Evolutionary conservation across 2,888 invertebrate genomes (phyloP), one percentile per base, ranked within the genome.

Genomic region (Erebia aethiops): DNA sequence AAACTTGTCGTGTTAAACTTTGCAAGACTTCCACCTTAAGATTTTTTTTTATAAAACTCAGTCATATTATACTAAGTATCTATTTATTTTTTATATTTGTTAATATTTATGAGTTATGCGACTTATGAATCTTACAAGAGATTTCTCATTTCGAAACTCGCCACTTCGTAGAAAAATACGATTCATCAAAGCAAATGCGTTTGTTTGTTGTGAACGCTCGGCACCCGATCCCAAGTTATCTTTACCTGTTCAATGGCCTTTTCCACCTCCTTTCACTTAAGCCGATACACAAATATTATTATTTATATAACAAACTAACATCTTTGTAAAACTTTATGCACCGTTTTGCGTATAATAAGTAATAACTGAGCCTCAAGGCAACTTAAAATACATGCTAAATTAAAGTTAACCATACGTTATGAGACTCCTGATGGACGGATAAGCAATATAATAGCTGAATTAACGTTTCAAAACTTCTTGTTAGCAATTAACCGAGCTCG

Each of bases 201-300:
- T 43, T 41, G 66, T 72, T 72, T 66, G 51, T 54, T 58, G 58
- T 63, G 66, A n/a, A 71, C 46, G 5, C 41, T 9, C 51, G 66
- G 49, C 66, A 61, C 46, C 71, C 65, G 49, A 58, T 56, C 54
- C 62, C 66, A 49, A 62, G 51, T 65, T 63, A 61, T 68, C 51
- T 64, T 64, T 73, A 68, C 70, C 72, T 73, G 70, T 35, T 57
- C 63, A 57, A 62, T 43, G 56, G 63, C 26, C 46, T 52, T 51
- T 69, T 66, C 46, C 35, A 58, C 63, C 51, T 57, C 52, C 64
- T 68, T 57, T 43, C n/a, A 54, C 18, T 43, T 52, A 35, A 26
- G 54, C 49, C 49, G 58, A 65, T 43, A 61, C 61, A 56, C 21
- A 61, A 67, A 70, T 72, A 41, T 57, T 56, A 56, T 56, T 56